Conservation (phyloP, 1,140 invertebrate species). For the Archivesica marissinica region DNA sequence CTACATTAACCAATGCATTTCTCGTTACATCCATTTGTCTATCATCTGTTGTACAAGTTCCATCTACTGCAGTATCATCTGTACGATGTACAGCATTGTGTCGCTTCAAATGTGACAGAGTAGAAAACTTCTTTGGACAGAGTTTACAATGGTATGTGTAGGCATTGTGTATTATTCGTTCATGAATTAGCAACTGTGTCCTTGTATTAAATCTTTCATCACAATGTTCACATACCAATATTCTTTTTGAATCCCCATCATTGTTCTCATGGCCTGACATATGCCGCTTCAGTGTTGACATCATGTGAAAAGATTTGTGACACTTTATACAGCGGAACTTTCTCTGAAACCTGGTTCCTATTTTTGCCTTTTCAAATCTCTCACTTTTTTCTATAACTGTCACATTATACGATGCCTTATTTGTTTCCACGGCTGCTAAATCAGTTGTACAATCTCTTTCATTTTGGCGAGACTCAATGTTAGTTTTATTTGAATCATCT, state of each 20-base stretch:
- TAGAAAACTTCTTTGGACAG: neutral
- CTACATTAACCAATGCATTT: too few species aligned
- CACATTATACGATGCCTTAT: too few species aligned
- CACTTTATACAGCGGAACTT: conserved; percentile 14
- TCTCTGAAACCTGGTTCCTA: neutral
- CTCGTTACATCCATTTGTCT: too few species aligned
- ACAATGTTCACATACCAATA: neutral
- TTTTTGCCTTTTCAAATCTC: too few species aligned
- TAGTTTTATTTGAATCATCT: too few species aligned
- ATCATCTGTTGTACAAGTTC: too few species aligned
- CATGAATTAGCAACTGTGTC: neutral
- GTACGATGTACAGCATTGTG: neutral
- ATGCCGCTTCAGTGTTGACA: conserved; percentile 4
- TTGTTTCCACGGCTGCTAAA: too few species aligned
- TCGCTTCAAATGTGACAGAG: neutral
- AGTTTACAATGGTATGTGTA: neutral
- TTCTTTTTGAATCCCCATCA: neutral
- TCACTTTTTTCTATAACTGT: too few species aligned
- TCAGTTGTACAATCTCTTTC: too few species aligned
- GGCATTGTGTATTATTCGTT: neutral
- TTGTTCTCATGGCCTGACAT: neutral
- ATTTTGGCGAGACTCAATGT: too few species aligned
- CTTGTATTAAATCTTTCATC: neutral
- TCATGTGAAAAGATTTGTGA: conserved; percentile 20
- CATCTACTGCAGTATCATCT: too few species aligned